These are phyloP conservation scores for Pararge aegeria DNA, from an alignment of 1,140 invertebrate species.

Conservation along the genomic window DNA sequence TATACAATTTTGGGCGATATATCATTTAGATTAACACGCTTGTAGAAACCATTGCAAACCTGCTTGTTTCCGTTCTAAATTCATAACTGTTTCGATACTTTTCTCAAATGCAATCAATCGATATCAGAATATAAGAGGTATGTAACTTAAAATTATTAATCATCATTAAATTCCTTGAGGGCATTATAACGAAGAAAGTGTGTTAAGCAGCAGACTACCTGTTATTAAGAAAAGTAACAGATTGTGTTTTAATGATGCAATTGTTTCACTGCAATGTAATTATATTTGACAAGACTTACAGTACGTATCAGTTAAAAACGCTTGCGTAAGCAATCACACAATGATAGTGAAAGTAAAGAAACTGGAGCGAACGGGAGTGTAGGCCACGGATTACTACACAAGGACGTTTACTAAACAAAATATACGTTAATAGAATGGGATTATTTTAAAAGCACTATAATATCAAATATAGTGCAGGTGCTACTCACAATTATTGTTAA, in stretches of 20 bases:
- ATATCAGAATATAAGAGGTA: background rate
- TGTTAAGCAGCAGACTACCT: slow-evolving; percentile 1
- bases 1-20: background rate
- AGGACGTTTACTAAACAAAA: slow-evolving; percentile 49
- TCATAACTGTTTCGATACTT: background rate
- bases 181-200: slow-evolving; percentile 2
- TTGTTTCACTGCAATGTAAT: slow-evolving; percentile 26
- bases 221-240: slow-evolving; percentile 6
- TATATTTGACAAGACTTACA: slow-evolving; percentile 35
- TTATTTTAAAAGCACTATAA: too few species aligned
- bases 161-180: background rate
- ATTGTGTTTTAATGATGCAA: slow-evolving; percentile 23
- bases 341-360: slow-evolving; percentile 71
- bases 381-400: slow-evolving; percentile 54
- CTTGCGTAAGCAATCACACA: slow-evolving; percentile 61
- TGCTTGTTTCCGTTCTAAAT: background rate
- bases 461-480: too few species aligned
- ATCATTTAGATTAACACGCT: background rate
- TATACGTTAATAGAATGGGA: too few species aligned
- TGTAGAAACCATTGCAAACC: background rate
- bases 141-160: background rate
- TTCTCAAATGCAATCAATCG: background rate
- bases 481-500: too few species aligned
- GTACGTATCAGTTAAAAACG: slow-evolving; percentile 37
- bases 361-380: slow-evolving; percentile 60